These are phyloP conservation scores for Nymphalis urticae DNA, from an alignment of 2,888 invertebrate genomes.

Conservation along the genomic window DNA sequence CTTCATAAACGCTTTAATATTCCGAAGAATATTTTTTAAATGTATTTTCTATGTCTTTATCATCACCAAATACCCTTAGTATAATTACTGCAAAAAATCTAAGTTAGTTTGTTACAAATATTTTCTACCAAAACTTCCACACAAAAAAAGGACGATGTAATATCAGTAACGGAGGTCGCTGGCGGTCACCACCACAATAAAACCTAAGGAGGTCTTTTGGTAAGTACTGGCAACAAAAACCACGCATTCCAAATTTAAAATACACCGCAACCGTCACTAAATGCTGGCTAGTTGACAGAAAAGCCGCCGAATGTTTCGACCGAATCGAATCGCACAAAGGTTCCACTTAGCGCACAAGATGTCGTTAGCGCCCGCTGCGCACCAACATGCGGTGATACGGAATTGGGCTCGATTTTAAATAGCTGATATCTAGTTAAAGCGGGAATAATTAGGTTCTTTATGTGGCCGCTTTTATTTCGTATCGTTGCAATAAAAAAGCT, in stretches of 20 bases:
- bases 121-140: neutral
- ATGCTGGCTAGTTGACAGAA: slow-evolving; percentile 61
- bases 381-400: slow-evolving; percentile 57
- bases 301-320: slow-evolving; percentile 61
- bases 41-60: too few species aligned
- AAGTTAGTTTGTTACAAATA: too few species aligned
- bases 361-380: slow-evolving; percentile 78
- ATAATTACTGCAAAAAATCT: neutral
- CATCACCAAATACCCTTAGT: too few species aligned
- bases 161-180: neutral
- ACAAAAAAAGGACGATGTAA: slow-evolving; percentile 2
- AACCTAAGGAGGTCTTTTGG: slow-evolving; percentile 31
- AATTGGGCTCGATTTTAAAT: slow-evolving; percentile 48
- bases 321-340: slow-evolving; percentile 75
- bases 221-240: slow-evolving; percentile 40
- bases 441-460: slow-evolving; percentile 32
- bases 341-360: slow-evolving; percentile 76
- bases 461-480: slow-evolving; percentile 30
- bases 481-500: neutral
- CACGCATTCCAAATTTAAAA: slow-evolving; percentile 70
- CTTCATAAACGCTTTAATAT: neutral
- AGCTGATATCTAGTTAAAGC: slow-evolving; percentile 22
- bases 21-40: neutral
- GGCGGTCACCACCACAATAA: slow-evolving; percentile 20
- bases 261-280: slow-evolving; percentile 72